phyloP scores from a whole-genome alignment of 2,113 vertebrate species.

The Lynx canadensis region DNA sequence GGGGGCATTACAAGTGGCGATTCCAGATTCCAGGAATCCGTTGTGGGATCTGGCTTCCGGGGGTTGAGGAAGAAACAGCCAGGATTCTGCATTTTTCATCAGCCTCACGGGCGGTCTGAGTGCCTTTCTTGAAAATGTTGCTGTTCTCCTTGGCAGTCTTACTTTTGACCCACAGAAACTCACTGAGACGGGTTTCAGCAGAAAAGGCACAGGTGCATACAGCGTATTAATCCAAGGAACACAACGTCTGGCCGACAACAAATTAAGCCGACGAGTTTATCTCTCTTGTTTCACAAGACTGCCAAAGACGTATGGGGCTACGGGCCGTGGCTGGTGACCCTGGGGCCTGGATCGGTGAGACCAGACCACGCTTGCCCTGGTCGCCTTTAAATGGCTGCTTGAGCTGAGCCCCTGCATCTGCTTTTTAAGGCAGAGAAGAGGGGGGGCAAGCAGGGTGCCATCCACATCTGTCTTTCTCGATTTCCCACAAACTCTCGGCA shows the following conservation, averaged over 20 bases:
- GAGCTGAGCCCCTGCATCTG: not conserved
- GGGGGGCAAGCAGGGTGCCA: not conserved
- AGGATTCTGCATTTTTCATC: not conserved
- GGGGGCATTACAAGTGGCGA: not conserved
- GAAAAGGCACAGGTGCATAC: rapidly evolving
- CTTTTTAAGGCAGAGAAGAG: not conserved
- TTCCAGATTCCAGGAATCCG: not conserved
- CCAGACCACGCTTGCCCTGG: not conserved
- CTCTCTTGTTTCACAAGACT: not conserved
- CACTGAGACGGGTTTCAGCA: not conserved
- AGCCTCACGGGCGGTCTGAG: not conserved
- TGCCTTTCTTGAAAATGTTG: not conserved
- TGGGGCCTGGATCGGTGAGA: not conserved
- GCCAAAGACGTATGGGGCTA: not conserved
- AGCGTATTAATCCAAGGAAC: not conserved
- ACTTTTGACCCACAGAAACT: not conserved
- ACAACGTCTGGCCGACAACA: not conserved
- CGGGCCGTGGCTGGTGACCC: not conserved
- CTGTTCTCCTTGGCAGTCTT: not conserved
- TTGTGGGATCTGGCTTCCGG: not conserved
- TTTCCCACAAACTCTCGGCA: not conserved
- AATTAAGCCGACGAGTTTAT: not conserved
- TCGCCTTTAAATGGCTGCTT: not conserved
- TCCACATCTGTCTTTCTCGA: not conserved
- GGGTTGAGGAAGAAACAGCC: not conserved